Conservation (phyloP, 2,797 vertebrate species). For the Ateles fusciceps region DNA sequence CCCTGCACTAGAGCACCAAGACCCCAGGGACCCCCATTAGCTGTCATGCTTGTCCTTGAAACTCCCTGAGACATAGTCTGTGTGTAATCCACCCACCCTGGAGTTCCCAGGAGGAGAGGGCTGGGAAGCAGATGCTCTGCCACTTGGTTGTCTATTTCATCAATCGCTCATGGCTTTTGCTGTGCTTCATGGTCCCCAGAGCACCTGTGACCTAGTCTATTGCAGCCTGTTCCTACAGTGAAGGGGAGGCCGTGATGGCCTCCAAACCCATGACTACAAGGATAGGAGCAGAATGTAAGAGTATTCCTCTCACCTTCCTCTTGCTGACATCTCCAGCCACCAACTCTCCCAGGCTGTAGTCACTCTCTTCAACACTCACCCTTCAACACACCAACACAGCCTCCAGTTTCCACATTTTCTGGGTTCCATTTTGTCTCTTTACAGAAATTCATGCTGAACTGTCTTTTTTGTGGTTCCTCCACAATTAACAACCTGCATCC, state of each 20-base stretch:
- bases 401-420: not conserved
- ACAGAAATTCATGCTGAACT: not conserved
- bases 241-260: not conserved
- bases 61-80: not conserved
- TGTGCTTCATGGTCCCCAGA: not conserved
- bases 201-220: not conserved
- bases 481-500: not conserved
- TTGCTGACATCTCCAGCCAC: not conserved
- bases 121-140: not conserved
- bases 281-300: not conserved
- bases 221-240: not conserved
- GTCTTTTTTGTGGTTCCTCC: not conserved
- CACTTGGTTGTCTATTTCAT: not conserved
- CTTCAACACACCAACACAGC: not conserved
- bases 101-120: not conserved
- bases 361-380: not conserved
- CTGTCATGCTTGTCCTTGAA: not conserved
- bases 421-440: not conserved
- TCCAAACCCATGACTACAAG: not conserved
- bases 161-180: not conserved
- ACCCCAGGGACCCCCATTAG: no score
- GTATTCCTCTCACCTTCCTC: not conserved
- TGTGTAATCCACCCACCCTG: not conserved
- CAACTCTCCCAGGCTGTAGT: not conserved
- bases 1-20: not conserved